These are phyloP conservation scores for Eremobia ochroleuca DNA, from an alignment of 2,888 invertebrate species.

Conservation along the genomic window DNA sequence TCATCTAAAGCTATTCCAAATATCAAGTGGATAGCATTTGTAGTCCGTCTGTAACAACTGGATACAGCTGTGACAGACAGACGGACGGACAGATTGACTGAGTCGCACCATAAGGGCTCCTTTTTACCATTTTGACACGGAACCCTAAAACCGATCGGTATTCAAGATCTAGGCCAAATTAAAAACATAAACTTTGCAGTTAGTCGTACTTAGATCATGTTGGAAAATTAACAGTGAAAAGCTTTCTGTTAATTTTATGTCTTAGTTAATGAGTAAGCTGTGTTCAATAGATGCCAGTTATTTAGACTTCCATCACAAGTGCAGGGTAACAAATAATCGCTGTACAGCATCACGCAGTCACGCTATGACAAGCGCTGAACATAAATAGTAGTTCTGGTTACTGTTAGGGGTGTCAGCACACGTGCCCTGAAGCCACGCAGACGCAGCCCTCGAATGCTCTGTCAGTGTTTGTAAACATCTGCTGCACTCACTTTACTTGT, in stretches of 20 bases:
- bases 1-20: too few relatives aligned
- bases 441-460: conserved; percentile 67
- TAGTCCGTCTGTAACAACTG: too few relatives aligned
- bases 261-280: conserved; percentile 3
- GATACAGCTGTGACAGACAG: too few relatives aligned
- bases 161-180: background rate
- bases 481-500: conserved; percentile 51
- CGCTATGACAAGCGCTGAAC: conserved; percentile 68
- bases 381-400: conserved; percentile 81
- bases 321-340: conserved; percentile 67
- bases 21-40: too few relatives aligned
- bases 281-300: conserved; percentile 32
- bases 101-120: too few relatives aligned
- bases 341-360: conserved; percentile 72
- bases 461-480: conserved; percentile 76
- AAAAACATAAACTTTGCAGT: background rate
- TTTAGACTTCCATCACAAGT: conserved; percentile 36
- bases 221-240: background rate
- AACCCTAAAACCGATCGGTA: too few relatives aligned
- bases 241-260: background rate
- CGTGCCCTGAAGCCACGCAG: conserved; percentile 78
- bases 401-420: conserved; percentile 75
- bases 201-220: background rate
- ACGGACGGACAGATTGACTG: too few relatives aligned
- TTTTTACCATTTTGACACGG: too few relatives aligned